Base-by-base conservation (phyloP, 2,113 vertebrate species). In the Clarias magur region DNA sequence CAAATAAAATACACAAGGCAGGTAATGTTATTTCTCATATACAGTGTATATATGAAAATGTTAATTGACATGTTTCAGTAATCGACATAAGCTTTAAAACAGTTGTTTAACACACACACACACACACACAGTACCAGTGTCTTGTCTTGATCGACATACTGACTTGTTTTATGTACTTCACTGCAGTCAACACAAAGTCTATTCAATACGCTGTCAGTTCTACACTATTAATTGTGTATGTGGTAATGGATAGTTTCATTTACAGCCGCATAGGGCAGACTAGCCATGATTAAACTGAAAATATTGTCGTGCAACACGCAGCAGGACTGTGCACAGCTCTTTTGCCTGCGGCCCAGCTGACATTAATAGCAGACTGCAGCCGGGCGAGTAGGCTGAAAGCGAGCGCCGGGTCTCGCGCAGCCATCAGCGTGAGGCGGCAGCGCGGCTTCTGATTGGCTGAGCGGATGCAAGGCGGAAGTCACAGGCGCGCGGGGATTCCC, bases 401-500 rank as follows among this genome's bases (percentile, higher is more conserved):
- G 19, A 81, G 53, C 67, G 23, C 60, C 3, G 38, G 38, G 38
- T n/a, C 62, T 59, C 25, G 53, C 81, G 90, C 85, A 82, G 87
- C 88, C 90, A 88, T 85, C 88, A 92, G 81, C 86, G 84, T 13
- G 89, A 85, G 84, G 79, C 38, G 87, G 73, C 15, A 67, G 88
- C 88, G 88, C 70, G 21, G 73, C 16, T 89, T 91, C 88, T 94
- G 93, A 95, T 96, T 95, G 95, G 95, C 82, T 73, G 23, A 57
- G 56, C 3, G 0, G 85, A 81, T 7, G 73, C 80, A 84, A 48
- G 93, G 93, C 95, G 95, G 95, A 96, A 96, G 95, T 94, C 87
- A 85, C 86, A 89, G 90, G 93, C 89, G 88, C 90, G 53, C 79
- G 95, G 95, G 95, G 95, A 95, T 96, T 96, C 95, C 95, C 95